A percentile compares a stretch with the other conserved stretches of the same genome.
Evolutionary conservation across 2,797 vertebrate genomes (phyloP).

Genomic region (Neosalanx taihuensis): DNA sequence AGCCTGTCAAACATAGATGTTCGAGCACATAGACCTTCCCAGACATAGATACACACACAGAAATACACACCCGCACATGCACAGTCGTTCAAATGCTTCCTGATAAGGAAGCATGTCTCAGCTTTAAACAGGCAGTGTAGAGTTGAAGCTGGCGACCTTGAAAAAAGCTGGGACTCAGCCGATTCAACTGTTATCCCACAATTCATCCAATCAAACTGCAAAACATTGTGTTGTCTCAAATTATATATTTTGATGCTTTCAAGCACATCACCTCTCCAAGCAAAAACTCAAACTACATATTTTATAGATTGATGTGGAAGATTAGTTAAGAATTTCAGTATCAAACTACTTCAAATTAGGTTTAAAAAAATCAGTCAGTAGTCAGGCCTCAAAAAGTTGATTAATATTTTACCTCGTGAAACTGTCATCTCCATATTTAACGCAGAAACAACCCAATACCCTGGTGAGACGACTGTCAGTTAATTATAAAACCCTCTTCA

Average conservation of each 20-base stretch:
- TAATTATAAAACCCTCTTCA: conserved; percentile 79
- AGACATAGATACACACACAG: conserved; percentile 42
- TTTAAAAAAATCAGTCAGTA: conserved; percentile 50
- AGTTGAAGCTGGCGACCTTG: neutral
- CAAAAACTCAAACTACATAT: neutral
- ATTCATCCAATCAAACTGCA: neutral
- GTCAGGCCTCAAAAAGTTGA: conserved; percentile 48
- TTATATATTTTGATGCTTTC: neutral
- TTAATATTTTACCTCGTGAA: conserved; percentile 75
- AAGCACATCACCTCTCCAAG: neutral
- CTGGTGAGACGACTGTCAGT: conserved; percentile 77
- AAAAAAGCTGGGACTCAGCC: neutral
- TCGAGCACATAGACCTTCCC: conserved; percentile 16
- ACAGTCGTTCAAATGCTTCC: conserved; percentile 10
- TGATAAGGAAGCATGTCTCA: conserved; percentile 47
- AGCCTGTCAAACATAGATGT: conserved; percentile 34
- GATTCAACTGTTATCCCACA: neutral
- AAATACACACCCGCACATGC: conserved; percentile 27
- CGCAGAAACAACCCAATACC: conserved; percentile 71
- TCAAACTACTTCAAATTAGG: conserved; percentile 58
- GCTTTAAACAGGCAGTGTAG: conserved; percentile 37
- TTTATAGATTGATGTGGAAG: neutral
- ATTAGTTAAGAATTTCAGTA: neutral
- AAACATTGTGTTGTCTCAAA: neutral
- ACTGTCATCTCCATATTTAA: conserved; percentile 76